These are phyloP conservation scores for Notiomystis cincta DNA, from an alignment of 2,113 vertebrate species.

Conservation along the genomic window DNA sequence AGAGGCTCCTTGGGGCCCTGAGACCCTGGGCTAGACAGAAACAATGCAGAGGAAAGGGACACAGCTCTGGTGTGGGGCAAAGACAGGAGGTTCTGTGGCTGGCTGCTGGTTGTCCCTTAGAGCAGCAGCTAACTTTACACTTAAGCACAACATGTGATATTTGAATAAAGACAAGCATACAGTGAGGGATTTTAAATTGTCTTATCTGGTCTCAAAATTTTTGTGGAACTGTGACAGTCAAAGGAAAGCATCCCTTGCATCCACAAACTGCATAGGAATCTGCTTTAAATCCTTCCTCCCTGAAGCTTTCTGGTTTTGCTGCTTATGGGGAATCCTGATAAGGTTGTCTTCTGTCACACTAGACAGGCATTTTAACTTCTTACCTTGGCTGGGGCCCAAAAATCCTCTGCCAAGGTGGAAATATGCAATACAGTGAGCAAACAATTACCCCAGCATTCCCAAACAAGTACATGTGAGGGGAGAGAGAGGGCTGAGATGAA, in stretches of 20 bases:
- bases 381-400: background rate
- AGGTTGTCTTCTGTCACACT: background rate
- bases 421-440: background rate
- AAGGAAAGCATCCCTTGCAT: background rate
- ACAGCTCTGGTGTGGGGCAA: accelerated
- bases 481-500: background rate
- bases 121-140: background rate
- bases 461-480: background rate
- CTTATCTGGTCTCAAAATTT: background rate
- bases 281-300: background rate
- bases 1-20: accelerated
- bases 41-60: background rate
- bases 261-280: background rate
- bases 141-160: accelerated
- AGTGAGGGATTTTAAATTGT: background rate
- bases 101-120: background rate
- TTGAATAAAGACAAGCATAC: background rate
- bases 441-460: background rate
- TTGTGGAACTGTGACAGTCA: background rate
- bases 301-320: background rate
- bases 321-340: background rate
- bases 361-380: background rate
- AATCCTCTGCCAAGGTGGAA: background rate
- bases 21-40: background rate
- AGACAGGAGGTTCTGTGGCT: accelerated